Base-by-base conservation (phyloP, 1,140 invertebrate genomes). In the Wiebesia pumilae region DNA sequence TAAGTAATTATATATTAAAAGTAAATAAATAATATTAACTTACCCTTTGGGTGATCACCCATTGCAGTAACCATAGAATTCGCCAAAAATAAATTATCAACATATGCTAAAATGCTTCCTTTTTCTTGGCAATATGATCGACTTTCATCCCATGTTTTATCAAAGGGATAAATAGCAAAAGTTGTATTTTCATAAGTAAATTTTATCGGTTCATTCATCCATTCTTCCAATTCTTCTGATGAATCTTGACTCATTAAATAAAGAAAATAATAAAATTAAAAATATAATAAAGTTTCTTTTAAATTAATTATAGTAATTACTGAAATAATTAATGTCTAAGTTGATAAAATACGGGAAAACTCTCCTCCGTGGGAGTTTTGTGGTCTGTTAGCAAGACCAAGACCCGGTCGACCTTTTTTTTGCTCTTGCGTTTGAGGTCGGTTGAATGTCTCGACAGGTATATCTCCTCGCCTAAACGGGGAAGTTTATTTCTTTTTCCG, bases 41-140 rank as follows among this genome's bases (percentile, higher is more conserved):
- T 81, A 88, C 89, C 89, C 88, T 88, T 88, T 19, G 90, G 90
- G 88, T 90, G 90, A 90, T 91, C 90, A 16, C 89, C 89, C 90
- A 91, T 91, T 19, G 89, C 89, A 73, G 89, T 88, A 62, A 90
- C 85, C 38, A 91, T 90, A 24, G 89, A 24, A 82, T 89, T 88
- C 16, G 89, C 88, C 6, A 87, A 43, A 35, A 89, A 83, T 33
- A 88, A 87, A 80, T 88, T 81, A 47, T 89, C 87, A 16, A 90
- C 54, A n/a, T 88, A 81, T n/a, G 89, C 90, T 0, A 91, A 83
- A 40, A 89, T 58, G 75, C 90, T 90, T 67, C 89, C 90, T 58
- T 81, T 84, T 47, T 89, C 86, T 38, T 87, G 86, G 67, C 90
- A 90, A 83, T 89, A 90, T 30, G 30, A 47, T 19, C 73, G 54